Base-by-base conservation (phyloP, 2,888 invertebrate species). In the Apodemia zela region DNA sequence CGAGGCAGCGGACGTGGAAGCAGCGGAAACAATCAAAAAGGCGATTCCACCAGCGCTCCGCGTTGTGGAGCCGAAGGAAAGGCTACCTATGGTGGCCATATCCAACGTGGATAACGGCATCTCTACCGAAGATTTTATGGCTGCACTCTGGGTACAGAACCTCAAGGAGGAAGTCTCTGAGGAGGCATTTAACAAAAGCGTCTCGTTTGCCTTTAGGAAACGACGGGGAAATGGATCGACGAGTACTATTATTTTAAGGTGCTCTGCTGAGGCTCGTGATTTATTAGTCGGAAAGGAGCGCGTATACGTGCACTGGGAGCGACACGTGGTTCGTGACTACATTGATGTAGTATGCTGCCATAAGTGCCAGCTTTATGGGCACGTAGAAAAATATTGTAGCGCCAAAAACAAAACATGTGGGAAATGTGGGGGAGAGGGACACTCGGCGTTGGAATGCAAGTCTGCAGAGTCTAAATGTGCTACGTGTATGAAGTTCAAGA, bases 71-170 rank as follows among this genome's bases (percentile, higher is more conserved):
- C 64, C 66, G 0, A 63, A 59, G 18, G 17, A n/a, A 25, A 8
- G 57, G 0, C 33, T n/a, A 3, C 66, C 66, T 0, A 33, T 64
- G 15, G 63, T 64, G 0, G 47, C 60, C 0, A 13, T 65, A 3
- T 5, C 60, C 0, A 21, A 47, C 6, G 45, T 67, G 0, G 60
- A 61, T 5, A 18, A 21, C 21, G 2, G 2, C 58, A 38, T 1
- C 38, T 58, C 4, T 29, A 38, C 3, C 0, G 60, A 25, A 3
- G 66, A 67, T 0, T 18, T 58, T 0, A 1, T 71, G 0, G 0
- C 63, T 0, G 68, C 65, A 2, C 59, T 73, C 0, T 67, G 68
- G 0, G 25, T 59, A 0, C 54, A 63, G 0, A 71, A 71, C 25
- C 7, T 71, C 3, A 6, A 15, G 17, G 47, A 47, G 3, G 47